Conservation (phyloP, 2,797 vertebrate genomes). For the Onychomys leucogaster region DNA sequence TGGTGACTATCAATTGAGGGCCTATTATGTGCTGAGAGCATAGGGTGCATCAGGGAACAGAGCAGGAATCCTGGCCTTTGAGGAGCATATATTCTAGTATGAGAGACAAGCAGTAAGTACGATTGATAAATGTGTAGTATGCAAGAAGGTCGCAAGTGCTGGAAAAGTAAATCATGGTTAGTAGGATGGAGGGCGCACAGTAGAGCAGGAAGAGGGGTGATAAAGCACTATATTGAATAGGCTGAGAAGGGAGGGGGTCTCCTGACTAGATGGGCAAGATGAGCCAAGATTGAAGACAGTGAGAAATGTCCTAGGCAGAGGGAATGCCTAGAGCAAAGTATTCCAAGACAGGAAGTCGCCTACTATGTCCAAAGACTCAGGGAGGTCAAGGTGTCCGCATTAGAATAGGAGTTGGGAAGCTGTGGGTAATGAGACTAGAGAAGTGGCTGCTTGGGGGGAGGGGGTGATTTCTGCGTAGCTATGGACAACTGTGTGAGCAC, state of each 20-base stretch:
- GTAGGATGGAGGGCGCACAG: not conserved
- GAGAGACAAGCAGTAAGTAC: not conserved
- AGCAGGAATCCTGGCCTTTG: not conserved
- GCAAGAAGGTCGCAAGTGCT: not conserved
- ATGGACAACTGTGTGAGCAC: too few relatives aligned
- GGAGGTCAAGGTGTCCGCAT: not conserved
- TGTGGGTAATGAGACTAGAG: not conserved
- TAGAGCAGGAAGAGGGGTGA: not conserved
- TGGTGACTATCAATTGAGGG: not conserved
- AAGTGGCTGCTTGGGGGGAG: too few relatives aligned
- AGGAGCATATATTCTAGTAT: not conserved
- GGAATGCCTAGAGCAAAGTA: not conserved
- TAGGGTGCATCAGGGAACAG: not conserved
- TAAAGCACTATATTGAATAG: not conserved
- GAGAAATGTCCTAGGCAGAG: not conserved
- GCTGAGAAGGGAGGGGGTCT: not conserved
- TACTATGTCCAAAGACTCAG: not conserved
- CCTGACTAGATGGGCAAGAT: not conserved
- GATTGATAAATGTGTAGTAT: not conserved
- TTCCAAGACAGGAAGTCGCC: not conserved
- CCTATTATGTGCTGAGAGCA: not conserved
- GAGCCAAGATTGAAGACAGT: not conserved
- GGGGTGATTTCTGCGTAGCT: not conserved
- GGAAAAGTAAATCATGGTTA: not conserved
- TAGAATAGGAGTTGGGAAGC: not conserved